Evolutionary conservation across 2,888 invertebrate species (phyloP).

Genomic region (Polydrusus pterygomalis): DNA sequence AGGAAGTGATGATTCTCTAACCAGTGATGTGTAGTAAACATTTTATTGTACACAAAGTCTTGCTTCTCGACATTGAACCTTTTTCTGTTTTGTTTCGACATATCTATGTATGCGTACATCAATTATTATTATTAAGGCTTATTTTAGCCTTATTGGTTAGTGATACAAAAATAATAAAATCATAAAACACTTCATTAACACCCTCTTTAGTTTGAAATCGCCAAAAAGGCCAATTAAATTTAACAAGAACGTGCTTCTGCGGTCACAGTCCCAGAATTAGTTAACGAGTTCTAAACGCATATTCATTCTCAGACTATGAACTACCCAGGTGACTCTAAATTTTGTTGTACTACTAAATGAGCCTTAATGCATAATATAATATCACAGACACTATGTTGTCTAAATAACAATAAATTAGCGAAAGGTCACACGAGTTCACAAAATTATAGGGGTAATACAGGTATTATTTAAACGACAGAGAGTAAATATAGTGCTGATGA

Average conservation of each 20-base stretch:
- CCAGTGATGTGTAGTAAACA: constrained; percentile 51
- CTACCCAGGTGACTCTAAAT: no score
- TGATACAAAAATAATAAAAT: no score
- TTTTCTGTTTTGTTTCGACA: constrained; percentile 30
- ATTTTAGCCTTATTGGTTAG: no score
- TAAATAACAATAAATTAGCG: constrained; percentile 12
- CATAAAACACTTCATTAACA: no score
- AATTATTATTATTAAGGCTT: not conserved
- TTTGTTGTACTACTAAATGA: no score
- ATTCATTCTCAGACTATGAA: no score
- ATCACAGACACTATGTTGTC: constrained; percentile 12
- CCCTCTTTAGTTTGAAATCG: no score
- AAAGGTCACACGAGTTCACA: constrained; percentile 13
- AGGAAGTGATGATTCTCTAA: constrained; percentile 61
- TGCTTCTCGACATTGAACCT: constrained; percentile 48
- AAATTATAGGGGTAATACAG: constrained; percentile 27
- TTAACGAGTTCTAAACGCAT: no score
- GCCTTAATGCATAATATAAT: constrained; percentile 8
- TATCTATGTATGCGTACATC: constrained; percentile 1
- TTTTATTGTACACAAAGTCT: constrained; percentile 45
- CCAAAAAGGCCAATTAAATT: no score
- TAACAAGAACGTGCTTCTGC: no score
- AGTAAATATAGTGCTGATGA: constrained; percentile 20
- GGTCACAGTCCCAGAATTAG: no score
- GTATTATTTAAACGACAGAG: constrained; percentile 21